Conservation (phyloP, 2,113 vertebrate genomes). For the Sebastes schlegelii region DNA sequence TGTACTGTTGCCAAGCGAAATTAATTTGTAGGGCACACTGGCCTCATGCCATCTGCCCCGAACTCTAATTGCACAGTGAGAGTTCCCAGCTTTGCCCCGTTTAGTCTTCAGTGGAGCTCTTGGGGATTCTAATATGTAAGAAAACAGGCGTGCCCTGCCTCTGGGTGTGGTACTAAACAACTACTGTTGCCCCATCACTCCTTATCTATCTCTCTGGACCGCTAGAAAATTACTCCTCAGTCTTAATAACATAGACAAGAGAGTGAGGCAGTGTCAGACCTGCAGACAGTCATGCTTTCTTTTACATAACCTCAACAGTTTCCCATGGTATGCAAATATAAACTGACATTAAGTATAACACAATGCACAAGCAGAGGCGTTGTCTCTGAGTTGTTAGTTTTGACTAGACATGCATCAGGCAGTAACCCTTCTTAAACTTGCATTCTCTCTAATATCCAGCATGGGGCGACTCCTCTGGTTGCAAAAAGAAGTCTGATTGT, state of each 20-base stretch:
- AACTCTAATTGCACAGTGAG: slow-evolving; percentile 65
- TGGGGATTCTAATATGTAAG: slow-evolving; percentile 7
- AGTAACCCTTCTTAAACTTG: not conserved
- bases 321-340: slow-evolving; percentile 23
- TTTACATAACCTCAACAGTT: not conserved
- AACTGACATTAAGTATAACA: not conserved
- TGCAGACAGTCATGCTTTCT: not conserved
- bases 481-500: too few relatives aligned
- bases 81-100: slow-evolving; percentile 23
- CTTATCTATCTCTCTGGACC: slow-evolving; percentile 42
- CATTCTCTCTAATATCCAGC: too few relatives aligned
- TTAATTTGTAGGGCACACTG: slow-evolving; percentile 71
- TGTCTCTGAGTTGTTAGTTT: not conserved
- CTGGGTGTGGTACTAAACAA: slow-evolving; percentile 46
- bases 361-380: slow-evolving; percentile 2
- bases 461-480: too few relatives aligned
- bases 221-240: slow-evolving; percentile 2
- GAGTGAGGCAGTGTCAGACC: not conserved
- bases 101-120: slow-evolving; percentile 13
- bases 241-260: not conserved
- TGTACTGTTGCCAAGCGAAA: slow-evolving; percentile 79
- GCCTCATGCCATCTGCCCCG: slow-evolving; percentile 63
- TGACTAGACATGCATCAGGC: not conserved
- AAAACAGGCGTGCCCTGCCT: slow-evolving; percentile 15
- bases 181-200: slow-evolving; percentile 2